Evolutionary conservation across 2,797 vertebrate species (phyloP).

Genomic region (Fistularia tabacaria): DNA sequence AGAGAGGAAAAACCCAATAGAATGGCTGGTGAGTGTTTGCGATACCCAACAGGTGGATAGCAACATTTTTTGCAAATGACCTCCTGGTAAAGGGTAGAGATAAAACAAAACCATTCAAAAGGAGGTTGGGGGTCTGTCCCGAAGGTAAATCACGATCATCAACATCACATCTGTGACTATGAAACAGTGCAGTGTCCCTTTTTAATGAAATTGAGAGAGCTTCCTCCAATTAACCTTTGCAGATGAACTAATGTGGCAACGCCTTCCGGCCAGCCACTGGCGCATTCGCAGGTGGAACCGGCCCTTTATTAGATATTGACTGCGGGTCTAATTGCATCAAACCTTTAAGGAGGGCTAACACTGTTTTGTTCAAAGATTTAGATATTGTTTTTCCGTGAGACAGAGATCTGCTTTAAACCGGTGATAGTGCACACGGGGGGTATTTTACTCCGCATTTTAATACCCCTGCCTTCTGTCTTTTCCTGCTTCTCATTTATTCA

Average conservation of each 20-base stretch:
- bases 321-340: neutral
- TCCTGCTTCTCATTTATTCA: conserved; percentile 50
- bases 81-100: no score
- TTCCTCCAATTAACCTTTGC: conserved; percentile 3
- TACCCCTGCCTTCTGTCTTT: conserved; percentile 35
- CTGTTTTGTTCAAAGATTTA: conserved; percentile 6
- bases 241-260: neutral
- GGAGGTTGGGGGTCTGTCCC: no score
- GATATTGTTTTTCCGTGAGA: conserved; percentile 23
- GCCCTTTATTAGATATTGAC: conserved; percentile 2
- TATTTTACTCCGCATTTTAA: conserved; percentile 38
- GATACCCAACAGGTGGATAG: no score
- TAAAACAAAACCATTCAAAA: no score
- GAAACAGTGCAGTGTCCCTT: neutral
- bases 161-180: neutral
- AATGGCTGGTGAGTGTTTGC: no score
- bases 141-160: neutral
- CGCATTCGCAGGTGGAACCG: conserved; percentile 11
- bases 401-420: conserved; percentile 30
- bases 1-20: no score
- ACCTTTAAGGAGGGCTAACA: conserved; percentile 5
- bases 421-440: conserved; percentile 12
- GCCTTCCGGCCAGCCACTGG: neutral
- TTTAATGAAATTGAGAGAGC: neutral
- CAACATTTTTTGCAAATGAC: no score